Evolutionary conservation across 1,140 invertebrate species (phyloP).

Genomic region (Nebria ingens): DNA sequence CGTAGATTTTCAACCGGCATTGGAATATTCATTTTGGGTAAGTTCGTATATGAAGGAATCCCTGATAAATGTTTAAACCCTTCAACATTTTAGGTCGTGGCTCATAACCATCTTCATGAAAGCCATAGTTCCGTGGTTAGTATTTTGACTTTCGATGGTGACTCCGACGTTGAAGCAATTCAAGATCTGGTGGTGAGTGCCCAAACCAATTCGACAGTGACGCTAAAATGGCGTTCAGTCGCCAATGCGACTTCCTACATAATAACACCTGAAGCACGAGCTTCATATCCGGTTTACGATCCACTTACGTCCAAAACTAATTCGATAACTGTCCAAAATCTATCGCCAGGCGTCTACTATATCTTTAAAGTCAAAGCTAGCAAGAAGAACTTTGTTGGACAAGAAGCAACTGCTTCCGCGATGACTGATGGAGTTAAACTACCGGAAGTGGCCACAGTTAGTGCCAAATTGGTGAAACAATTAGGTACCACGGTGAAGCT

Average conservation of each 20-base stretch:
- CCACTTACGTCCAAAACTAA: slow-evolving; percentile 31
- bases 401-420: slow-evolving; percentile 37
- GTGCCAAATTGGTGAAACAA: slow-evolving; percentile 41
- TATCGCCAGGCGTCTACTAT: slow-evolving; percentile 42
- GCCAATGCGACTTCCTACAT: slow-evolving; percentile 50
- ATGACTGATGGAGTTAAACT: slow-evolving; percentile 44
- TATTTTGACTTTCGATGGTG: slow-evolving; percentile 47
- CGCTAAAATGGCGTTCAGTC: slow-evolving; percentile 48
- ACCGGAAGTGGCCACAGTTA: slow-evolving; percentile 39
- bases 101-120: slow-evolving; percentile 46
- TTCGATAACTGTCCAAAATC: slow-evolving; percentile 40
- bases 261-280: slow-evolving; percentile 38
- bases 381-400: slow-evolving; percentile 48
- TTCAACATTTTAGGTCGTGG: slow-evolving; percentile 44
- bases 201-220: slow-evolving; percentile 40
- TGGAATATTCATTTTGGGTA: slow-evolving; percentile 67
- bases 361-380: slow-evolving; percentile 42
- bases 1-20: slow-evolving; percentile 46
- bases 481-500: slow-evolving; percentile 52
- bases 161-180: slow-evolving; percentile 49
- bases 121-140: slow-evolving; percentile 46
- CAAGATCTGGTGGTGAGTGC: slow-evolving; percentile 40
- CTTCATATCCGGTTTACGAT: slow-evolving; percentile 39
- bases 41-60: slow-evolving; percentile 20
- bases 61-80: background rate